These are phyloP conservation scores for Chloropsis cyanopogon DNA, from an alignment of 2,113 vertebrate genomes.

Conservation along the genomic window DNA sequence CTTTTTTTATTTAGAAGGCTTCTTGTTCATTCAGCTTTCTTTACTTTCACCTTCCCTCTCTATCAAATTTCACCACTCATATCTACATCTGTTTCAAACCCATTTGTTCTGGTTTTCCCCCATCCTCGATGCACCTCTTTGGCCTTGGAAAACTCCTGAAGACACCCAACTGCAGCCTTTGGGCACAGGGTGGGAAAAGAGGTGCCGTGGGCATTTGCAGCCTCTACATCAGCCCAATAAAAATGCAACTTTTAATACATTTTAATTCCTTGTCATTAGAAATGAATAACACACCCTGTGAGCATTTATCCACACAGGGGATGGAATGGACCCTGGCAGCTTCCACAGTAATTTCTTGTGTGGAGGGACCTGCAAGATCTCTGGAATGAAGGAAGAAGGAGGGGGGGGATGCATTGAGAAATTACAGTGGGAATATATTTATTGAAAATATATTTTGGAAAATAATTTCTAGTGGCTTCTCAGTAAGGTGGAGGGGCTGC, in stretches of 20 bases:
- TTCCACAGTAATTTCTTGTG: neutral
- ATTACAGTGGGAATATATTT: neutral
- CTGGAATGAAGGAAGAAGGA: neutral
- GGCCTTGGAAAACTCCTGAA: neutral
- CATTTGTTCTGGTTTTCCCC: neutral
- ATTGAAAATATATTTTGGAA: neutral
- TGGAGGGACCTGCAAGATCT: neutral
- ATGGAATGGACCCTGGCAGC: neutral
- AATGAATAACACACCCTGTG: neutral
- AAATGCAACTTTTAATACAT: neutral
- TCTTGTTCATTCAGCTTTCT: neutral
- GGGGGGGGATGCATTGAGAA: too few relatives aligned
- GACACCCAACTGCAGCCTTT: too few relatives aligned
- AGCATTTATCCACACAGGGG: neutral
- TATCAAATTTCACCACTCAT: rapidly evolving
- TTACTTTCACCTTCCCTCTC: too few relatives aligned
- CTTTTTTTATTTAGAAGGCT: neutral
- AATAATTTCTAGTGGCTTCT: neutral
- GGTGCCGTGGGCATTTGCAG: rapidly evolving
- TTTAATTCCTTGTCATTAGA: neutral
- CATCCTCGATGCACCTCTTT: neutral
- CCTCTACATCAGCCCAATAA: too few relatives aligned
- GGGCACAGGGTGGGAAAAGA: neutral
- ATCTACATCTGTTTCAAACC: neutral
- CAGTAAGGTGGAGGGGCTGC: rapidly evolving